A percentile compares a stretch with the other conserved stretches of the same genome.
Conservation (phyloP, 2,797 vertebrate species). For the Acanthiza pusilla region DNA sequence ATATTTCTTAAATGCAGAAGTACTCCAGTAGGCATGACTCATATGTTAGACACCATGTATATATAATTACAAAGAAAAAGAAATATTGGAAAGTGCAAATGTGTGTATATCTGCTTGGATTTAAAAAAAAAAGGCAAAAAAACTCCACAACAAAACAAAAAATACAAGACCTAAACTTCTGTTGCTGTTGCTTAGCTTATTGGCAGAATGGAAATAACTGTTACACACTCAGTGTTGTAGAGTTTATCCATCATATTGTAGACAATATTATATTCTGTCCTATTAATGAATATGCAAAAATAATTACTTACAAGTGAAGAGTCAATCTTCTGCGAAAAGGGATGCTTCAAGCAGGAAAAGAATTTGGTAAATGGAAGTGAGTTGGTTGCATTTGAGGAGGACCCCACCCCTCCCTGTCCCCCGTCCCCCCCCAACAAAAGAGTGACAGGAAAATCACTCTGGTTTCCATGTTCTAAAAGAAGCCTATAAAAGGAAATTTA, state of each 20-base stretch:
- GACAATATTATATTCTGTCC: background rate
- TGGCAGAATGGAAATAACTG: background rate
- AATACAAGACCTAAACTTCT: background rate
- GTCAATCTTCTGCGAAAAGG: background rate
- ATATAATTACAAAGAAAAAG: background rate
- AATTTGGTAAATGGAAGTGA: background rate
- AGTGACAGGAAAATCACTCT: background rate
- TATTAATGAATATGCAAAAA: background rate
- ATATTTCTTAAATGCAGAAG: background rate
- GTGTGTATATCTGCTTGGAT: background rate
- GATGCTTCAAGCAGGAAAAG: background rate
- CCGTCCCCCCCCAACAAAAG: background rate
- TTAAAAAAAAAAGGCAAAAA: background rate
- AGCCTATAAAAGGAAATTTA: background rate
- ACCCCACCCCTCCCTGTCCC: background rate
- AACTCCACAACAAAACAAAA: background rate
- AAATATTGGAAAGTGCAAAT: background rate
- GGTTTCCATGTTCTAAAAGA: background rate
- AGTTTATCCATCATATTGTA: background rate
- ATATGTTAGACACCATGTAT: background rate
- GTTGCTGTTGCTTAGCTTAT: background rate
- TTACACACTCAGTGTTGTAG: background rate
- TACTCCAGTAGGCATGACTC: background rate
- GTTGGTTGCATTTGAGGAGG: background rate
- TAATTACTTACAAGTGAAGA: background rate